Evolutionary conservation across 2,797 vertebrate genomes (phyloP), one percentile per base, ranked within the genome.

Genomic region (Spatula clypeata): DNA sequence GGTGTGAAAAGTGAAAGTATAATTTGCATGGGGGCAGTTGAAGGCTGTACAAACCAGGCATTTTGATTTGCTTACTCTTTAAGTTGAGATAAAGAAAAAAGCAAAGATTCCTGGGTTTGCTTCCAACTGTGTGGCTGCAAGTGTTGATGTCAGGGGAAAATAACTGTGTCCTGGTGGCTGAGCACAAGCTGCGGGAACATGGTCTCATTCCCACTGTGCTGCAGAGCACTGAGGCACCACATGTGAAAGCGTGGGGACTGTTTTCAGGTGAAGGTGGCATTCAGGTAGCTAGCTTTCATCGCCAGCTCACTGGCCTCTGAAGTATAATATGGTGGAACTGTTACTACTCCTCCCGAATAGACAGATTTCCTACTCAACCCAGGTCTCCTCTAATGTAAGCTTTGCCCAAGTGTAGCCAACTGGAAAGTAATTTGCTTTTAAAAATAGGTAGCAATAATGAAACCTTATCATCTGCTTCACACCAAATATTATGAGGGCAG

Each of bases 381-480:
- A 6, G 32, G 4, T 66, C 38, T 89, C 9, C 55, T 79, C 62
- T 82, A 31, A 74, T 12, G 14, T 51, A 45, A 55, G n/a, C 64
- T 79, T 45, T 55, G 51, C 51, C 14, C 10, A 26, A 61, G 32
- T 93, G 92, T 74, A 47, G 53, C 45, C 71, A 42, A 7, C 1
- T 14, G 15, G 60, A 6, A 87, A 94, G 67, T 49, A 69, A 90
- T 87, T 88, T 82, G 40, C 40, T 93, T 88, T 82, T 70, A 82
- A 83, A 87, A 93, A 29, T 67, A 90, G 74, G 67, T 38, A 77
- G 77, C 29, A 94, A 58, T 94, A 94, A 92, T 89, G 85, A 95
- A 97, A 79, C 64, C 74, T 95, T 94, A 92, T 93, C 38, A 40
- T 84, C 51, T 89, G 36, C 40, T 94, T 77, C 83, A 69, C 5